These are phyloP conservation scores for Mohoua ochrocephala DNA, from an alignment of 2,113 vertebrate species.

Conservation along the genomic window DNA sequence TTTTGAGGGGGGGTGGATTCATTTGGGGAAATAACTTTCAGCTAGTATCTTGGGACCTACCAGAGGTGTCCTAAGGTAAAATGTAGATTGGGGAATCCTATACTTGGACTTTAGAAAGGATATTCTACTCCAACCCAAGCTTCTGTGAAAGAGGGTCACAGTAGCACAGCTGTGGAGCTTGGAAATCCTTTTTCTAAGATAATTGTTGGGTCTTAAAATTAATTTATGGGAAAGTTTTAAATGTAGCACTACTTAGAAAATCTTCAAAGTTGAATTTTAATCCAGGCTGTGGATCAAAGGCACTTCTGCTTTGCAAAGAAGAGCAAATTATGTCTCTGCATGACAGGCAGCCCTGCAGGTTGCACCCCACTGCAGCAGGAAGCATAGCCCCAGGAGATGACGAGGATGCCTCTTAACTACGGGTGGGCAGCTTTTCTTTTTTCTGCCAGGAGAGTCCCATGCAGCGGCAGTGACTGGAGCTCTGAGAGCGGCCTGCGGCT, in stretches of 20 bases:
- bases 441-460: background rate
- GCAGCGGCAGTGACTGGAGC: background rate
- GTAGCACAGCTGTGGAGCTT: background rate
- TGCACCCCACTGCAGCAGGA: background rate
- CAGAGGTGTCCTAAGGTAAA: background rate
- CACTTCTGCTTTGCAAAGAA: background rate
- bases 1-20: background rate
- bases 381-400: background rate
- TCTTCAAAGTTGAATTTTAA: conserved; percentile 7
- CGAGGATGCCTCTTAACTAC: background rate
- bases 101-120: background rate
- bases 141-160: background rate
- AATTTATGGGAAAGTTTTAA: background rate
- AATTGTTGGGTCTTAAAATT: background rate
- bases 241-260: background rate
- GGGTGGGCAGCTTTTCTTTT: background rate
- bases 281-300: background rate
- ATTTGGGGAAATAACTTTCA: background rate
- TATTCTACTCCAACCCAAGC: background rate
- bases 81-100: background rate
- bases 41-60: background rate
- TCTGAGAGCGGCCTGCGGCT: rapidly evolving
- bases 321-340: background rate
- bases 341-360: background rate
- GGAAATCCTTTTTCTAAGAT: background rate